phyloP scores from a whole-genome alignment of 2,113 vertebrate species.

The Prionailurus bengalensis region DNA sequence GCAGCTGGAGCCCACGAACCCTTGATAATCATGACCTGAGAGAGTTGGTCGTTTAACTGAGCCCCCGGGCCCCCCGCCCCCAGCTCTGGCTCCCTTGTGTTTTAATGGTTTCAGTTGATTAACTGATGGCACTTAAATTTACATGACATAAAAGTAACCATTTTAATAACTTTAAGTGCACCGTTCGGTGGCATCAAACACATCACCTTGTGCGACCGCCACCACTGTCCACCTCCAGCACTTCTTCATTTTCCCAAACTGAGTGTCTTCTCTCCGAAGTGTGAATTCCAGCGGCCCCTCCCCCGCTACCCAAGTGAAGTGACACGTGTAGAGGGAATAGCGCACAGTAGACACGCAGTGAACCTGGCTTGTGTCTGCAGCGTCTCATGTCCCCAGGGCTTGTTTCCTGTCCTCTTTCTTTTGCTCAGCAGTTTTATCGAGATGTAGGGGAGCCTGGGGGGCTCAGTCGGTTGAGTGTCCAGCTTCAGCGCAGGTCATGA shows the following conservation, averaged over 20 bases:
- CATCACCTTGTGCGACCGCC: neutral
- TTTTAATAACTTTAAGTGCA: neutral
- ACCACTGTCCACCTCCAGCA: neutral
- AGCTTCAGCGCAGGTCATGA: no score
- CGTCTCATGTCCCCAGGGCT: neutral
- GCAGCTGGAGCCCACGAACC: no score
- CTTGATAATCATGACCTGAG: no score
- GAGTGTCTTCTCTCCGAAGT: neutral
- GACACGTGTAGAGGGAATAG: neutral
- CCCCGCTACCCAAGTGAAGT: neutral
- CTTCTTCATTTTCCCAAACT: neutral
- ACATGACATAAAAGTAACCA: neutral
- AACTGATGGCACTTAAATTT: neutral
- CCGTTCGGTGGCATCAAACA: neutral
- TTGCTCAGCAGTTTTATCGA: neutral
- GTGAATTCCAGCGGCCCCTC: neutral
- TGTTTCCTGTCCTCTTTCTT: neutral
- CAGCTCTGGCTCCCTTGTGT: neutral
- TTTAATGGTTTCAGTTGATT: neutral
- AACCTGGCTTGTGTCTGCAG: neutral
- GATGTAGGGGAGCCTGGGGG: neutral
- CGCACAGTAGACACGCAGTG: neutral
- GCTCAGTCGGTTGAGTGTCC: no score
- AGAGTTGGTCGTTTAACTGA: no score
- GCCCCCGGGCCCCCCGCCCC: neutral